These are phyloP conservation scores for Drosophila parabipectinata DNA, from an alignment of 1,140 invertebrate genomes.

Conservation along the genomic window DNA sequence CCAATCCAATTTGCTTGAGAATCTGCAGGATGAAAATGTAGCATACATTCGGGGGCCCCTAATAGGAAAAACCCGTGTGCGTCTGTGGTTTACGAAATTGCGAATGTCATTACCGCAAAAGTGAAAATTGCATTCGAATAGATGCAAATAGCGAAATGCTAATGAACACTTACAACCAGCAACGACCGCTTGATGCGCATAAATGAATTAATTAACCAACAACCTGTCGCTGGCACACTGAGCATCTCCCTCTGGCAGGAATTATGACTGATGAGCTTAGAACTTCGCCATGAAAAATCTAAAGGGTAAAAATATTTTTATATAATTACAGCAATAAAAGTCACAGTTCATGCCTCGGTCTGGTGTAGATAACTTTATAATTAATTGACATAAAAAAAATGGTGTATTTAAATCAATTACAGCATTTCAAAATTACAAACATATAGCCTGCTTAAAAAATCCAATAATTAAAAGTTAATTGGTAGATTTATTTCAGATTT, in stretches of 20 bases:
- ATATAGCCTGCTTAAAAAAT: background rate
- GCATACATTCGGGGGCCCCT: slow-evolving; percentile 47
- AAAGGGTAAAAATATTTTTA: slow-evolving; percentile 23
- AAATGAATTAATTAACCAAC: slow-evolving; percentile 57
- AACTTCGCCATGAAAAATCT: slow-evolving; percentile 8
- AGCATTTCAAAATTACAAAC: slow-evolving; percentile 1
- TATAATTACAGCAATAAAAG: slow-evolving; percentile 41
- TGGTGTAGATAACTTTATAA: slow-evolving; percentile 6
- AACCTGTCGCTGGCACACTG: slow-evolving; percentile 34
- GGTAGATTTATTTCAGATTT: slow-evolving; percentile 19
- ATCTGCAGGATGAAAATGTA: slow-evolving; percentile 46
- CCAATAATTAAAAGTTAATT: slow-evolving; percentile 20
- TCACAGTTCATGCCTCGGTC: slow-evolving; percentile 1
- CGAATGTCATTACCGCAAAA: slow-evolving; percentile 35
- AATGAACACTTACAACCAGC: slow-evolving; percentile 69
- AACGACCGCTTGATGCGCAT: slow-evolving; percentile 56
- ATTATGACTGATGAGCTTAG: slow-evolving; percentile 25
- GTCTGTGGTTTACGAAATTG: slow-evolving; percentile 22
- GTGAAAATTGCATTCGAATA: slow-evolving; percentile 65
- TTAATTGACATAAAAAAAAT: slow-evolving; percentile 22
- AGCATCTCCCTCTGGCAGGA: background rate
- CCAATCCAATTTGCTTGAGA: slow-evolving; percentile 30
- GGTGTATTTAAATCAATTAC: slow-evolving; percentile 41
- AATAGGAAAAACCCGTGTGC: slow-evolving; percentile 38
- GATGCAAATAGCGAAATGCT: slow-evolving; percentile 71